These are phyloP conservation scores for Maniola hyperantus DNA, from an alignment of 2,888 invertebrate genomes.

Conservation along the genomic window DNA sequence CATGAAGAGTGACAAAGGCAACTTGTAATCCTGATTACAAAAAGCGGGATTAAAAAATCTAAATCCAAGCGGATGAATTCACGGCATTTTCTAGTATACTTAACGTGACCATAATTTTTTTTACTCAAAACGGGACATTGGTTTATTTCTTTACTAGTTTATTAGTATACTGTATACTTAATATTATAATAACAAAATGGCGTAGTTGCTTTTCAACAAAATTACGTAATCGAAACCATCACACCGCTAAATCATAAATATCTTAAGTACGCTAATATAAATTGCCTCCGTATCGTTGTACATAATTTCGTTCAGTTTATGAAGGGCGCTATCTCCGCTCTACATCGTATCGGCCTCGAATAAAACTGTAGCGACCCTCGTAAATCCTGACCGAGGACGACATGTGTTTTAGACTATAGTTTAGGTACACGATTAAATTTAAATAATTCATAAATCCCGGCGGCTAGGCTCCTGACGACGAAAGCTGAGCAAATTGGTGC, in stretches of 20 bases:
- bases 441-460: slow-evolving; percentile 39
- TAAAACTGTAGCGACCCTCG: slow-evolving; percentile 35
- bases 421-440: slow-evolving; percentile 35
- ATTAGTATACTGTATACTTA: too few species aligned
- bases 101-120: too few species aligned
- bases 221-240: slow-evolving; percentile 2
- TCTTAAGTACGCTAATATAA: slow-evolving; percentile 24
- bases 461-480: slow-evolving; percentile 16
- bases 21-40: too few species aligned
- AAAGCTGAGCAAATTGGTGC: slow-evolving; percentile 26
- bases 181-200: too few species aligned
- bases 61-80: too few species aligned
- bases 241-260: slow-evolving; percentile 12
- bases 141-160: too few species aligned
- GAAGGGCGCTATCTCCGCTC: slow-evolving; percentile 28
- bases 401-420: slow-evolving; percentile 38
- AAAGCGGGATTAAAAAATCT: too few species aligned
- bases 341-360: slow-evolving; percentile 32
- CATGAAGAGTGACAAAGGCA: too few species aligned
- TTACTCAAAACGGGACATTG: too few species aligned
- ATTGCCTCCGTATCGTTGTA: slow-evolving; percentile 24
- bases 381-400: slow-evolving; percentile 36
- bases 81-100: too few species aligned
- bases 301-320: slow-evolving; percentile 34
- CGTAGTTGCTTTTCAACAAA: too few species aligned